Base-by-base conservation (phyloP, 2,113 vertebrate genomes). In the Amphilophus citrinellus region DNA sequence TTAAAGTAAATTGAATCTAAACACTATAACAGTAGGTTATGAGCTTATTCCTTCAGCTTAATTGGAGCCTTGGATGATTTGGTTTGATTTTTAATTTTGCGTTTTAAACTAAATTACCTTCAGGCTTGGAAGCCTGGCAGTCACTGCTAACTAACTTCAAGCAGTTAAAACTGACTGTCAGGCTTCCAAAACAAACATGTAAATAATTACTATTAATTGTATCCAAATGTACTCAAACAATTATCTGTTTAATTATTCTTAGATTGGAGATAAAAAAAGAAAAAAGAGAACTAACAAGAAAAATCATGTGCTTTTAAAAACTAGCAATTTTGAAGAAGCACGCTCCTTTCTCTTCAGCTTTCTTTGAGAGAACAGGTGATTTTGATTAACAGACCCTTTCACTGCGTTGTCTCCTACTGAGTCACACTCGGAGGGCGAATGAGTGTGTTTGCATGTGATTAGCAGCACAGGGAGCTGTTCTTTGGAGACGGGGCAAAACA, bases 381-480 rank as follows among this genome's bases (percentile, higher is more conserved):
- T 87, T 80, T 91, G 83, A 87, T 83, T 85, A 90, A 89, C 58
- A 9, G 57, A 84, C 3, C 39, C 84, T 66, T 84, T 83, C 85
- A 79, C 73, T 10, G 0, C 17, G 62, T 86, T 84, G 76, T 87
- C 84, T 80, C 79, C 84, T 7, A 61, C 76, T 73, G 84, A 61
- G 79, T 88, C 90, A 77, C 91, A 90, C 86, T 90, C 53, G 0
- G 39, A 84, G 92, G 82, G 80, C 89, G 90, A 88, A 88, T 88
- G 79, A 89, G 68, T 75, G 78, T 93, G 86, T 92, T 89, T 91
- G 88, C 79, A 53, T 84, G 88, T 92, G 89, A 94, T 95, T 93
- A 92, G 82, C 83, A 81, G 77, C 89, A 76, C 83, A 42, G 76
- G 68, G 86, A 90, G 85, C 66, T 89, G 83, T 89, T 89, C 83